phyloP scores from a whole-genome alignment of 23 tunicate species.

The Trididemnum clinides region DNA sequence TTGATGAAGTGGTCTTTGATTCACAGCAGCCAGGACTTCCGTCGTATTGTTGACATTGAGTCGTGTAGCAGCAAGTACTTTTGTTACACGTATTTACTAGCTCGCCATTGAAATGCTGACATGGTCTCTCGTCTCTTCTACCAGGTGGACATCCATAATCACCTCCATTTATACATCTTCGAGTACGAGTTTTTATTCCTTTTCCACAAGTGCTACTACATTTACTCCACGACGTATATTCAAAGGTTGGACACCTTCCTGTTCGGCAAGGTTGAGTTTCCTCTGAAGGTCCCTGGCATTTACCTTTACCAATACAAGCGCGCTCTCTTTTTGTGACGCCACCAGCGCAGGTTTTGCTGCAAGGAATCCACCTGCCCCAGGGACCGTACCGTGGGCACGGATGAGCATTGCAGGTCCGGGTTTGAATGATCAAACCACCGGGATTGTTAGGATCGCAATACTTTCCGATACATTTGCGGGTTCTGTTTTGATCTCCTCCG shows the following conservation, averaged over 20 bases:
- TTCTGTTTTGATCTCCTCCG: slow-evolving; percentile 30
- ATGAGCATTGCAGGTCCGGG: slow-evolving; percentile 40
- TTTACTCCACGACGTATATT: background rate
- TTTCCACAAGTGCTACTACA: slow-evolving; percentile 33
- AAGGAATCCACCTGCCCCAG: background rate
- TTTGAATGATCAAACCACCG: slow-evolving; percentile 12
- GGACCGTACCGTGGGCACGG: slow-evolving; percentile 31
- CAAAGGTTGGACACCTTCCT: slow-evolving; percentile 28
- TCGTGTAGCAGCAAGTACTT: background rate
- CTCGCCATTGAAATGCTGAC: slow-evolving; percentile 8
- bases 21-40: slow-evolving; percentile 22
- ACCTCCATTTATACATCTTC: slow-evolving; percentile 16
- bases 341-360: background rate
- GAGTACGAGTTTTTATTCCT: background rate
- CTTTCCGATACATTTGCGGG: slow-evolving; percentile 17
- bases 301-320: slow-evolving; percentile 17
- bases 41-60: background rate
- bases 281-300: slow-evolving; percentile 22
- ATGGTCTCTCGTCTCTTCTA: background rate
- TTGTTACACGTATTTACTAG: background rate
- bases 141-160: slow-evolving; percentile 36
- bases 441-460: slow-evolving; percentile 27
- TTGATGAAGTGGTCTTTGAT: background rate
- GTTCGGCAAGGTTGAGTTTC: slow-evolving; percentile 3
- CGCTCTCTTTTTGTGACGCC: background rate